phyloP scores from a whole-genome alignment of 2,888 invertebrate species.

The Pristionchus mayeri region DNA sequence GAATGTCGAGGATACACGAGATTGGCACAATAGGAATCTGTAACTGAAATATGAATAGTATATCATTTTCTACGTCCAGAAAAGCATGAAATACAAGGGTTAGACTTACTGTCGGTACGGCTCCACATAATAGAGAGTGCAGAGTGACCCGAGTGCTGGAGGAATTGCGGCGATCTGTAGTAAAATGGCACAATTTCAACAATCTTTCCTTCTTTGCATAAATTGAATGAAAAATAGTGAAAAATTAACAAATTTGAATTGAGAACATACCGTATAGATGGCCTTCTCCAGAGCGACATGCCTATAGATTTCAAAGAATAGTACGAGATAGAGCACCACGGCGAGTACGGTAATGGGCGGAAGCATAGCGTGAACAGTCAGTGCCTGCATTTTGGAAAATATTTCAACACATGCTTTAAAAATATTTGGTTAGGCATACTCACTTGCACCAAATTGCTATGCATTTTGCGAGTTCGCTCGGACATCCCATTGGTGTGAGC shows the following conservation, averaged over 20 bases:
- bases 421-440: background rate
- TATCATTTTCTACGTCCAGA: too few relatives aligned
- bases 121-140: constrained; percentile 9
- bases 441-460: background rate
- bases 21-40: too few relatives aligned
- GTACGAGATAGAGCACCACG: background rate
- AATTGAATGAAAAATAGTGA: background rate
- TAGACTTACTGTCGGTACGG: background rate
- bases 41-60: too few relatives aligned
- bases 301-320: background rate
- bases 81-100: too few relatives aligned
- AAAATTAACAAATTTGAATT: background rate
- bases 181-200: too few relatives aligned
- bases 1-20: too few relatives aligned
- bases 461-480: background rate
- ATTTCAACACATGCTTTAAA: constrained; percentile 7
- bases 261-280: background rate
- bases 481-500: background rate
- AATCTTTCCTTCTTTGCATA: background rate
- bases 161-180: background rate
- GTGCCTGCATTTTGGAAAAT: background rate
- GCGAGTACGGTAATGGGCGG: background rate
- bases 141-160: background rate
- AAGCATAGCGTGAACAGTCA: constrained; percentile 11
- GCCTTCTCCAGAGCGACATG: background rate